Evolutionary conservation across 1,140 invertebrate genomes (phyloP), one percentile per base, ranked within the genome.

Genomic region (Calycopis cecrops): DNA sequence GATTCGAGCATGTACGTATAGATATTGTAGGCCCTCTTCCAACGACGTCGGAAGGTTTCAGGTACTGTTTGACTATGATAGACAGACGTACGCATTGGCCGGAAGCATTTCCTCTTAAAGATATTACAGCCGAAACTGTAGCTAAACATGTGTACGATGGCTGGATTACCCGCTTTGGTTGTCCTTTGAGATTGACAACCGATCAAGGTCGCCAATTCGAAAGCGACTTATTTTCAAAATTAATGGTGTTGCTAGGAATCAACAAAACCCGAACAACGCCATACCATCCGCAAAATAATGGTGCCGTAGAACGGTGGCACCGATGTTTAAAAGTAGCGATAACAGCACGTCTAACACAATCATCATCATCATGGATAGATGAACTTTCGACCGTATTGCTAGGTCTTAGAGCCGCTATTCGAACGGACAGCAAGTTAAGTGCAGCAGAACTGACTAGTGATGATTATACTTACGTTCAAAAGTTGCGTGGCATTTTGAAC

Each of bases 161-260:
- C 6, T 50, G 34, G 48, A 35, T 50, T 4, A 35, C 14, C 4
- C 34, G 34, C 35, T 50, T 35, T 50, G 48, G 48, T 6, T 11
- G 11, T 35, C 48, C 48, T 10, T 10, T 35, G 9, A 33, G 8
- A 16, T n/a, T 50, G 9, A 50, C 48, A 33, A 50, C 28, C 28
- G 48, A 50, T 9, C 48, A 50, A 35, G 48, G 48, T 50, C 21
- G 42, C 42, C 42, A 47, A 14, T 47, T 47, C 16, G 42, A 47
- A 14, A 47, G 17, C 42, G 42, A 47, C 14, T 14, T 47, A 4
- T 37, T 37, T 37, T 37, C 35, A 1, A 37, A 37, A n/a, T n/a
- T 37, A 10, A 37, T 37, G 35, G 35, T 37, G 35, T 37, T 37
- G 35, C 35, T 37, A 37, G 35, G 35, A 10, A 37, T 37, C 9